A percentile compares a stretch with the other conserved stretches of the same genome.
Evolutionary conservation across 53 echinoderm and acorn worm genomes (phyloP).

Genomic region (Echinometra lucunter): DNA sequence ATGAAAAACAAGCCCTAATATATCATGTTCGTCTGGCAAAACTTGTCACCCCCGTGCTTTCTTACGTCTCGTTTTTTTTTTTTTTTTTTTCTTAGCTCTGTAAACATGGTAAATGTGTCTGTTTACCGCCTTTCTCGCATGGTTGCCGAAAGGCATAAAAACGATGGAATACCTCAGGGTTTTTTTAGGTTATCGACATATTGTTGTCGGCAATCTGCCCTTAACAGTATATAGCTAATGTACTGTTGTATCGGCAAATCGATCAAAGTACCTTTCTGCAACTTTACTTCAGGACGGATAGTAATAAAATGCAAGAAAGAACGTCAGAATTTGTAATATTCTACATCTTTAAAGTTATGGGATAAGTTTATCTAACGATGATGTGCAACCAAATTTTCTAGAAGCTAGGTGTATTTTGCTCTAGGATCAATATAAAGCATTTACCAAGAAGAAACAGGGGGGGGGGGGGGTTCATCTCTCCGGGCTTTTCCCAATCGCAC

Average conservation of each 20-base stretch:
- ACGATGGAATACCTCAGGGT: neutral
- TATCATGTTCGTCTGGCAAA: neutral
- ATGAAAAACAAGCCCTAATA: neutral
- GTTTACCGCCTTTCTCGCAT: neutral
- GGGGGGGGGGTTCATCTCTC: no score
- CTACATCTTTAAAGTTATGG: no score
- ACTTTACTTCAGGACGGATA: no score
- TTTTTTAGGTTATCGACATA: neutral
- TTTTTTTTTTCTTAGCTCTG: neutral
- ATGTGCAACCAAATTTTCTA: no score
- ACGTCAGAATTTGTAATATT: no score
- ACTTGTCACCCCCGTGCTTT: neutral
- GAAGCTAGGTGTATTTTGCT: no score
- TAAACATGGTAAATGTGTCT: no score
- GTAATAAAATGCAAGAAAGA: neutral
- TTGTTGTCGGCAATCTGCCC: neutral
- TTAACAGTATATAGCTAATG: neutral
- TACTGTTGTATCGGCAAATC: neutral
- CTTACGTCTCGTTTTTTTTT: neutral
- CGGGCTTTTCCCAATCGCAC: no score
- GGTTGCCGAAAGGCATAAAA: neutral
- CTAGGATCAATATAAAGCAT: no score
- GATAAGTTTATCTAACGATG: no score
- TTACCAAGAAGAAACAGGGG: no score
- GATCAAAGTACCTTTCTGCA: neutral